Conservation (phyloP, 2,113 vertebrate genomes). For the Terrapene triunguis region DNA sequence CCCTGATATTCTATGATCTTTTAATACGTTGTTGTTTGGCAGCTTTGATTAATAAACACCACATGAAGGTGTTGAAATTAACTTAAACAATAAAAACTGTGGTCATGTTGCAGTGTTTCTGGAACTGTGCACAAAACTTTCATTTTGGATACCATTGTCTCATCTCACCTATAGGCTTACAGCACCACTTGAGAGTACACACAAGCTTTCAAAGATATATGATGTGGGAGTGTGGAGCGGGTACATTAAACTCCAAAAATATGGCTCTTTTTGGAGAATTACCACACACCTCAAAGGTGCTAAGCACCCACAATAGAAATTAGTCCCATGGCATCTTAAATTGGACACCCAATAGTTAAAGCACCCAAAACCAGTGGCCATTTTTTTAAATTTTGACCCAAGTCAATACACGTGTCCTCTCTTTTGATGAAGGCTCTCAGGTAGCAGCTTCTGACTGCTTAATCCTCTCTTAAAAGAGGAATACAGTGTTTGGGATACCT, state of each 20-base stretch:
- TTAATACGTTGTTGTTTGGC: not conserved
- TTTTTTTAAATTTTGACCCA: not conserved
- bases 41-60: not conserved
- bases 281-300: not conserved
- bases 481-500: not conserved
- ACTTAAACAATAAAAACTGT: too few relatives aligned
- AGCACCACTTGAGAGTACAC: not conserved
- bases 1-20: not conserved
- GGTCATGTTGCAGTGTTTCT: not conserved
- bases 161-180: not conserved
- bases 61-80: not conserved
- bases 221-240: not conserved
- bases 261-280: not conserved
- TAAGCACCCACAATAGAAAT: not conserved
- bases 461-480: not conserved
- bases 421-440: not conserved
- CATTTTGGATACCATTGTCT: not conserved
- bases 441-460: not conserved
- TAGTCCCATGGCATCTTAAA: not conserved
- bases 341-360: not conserved
- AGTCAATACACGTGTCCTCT: accelerated
- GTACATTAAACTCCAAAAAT: not conserved
- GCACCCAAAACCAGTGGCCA: not conserved
- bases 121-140: not conserved
- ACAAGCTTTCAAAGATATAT: not conserved